phyloP scores from a whole-genome alignment of 2,888 invertebrate genomes.

The Lasioglossum villosulum region DNA sequence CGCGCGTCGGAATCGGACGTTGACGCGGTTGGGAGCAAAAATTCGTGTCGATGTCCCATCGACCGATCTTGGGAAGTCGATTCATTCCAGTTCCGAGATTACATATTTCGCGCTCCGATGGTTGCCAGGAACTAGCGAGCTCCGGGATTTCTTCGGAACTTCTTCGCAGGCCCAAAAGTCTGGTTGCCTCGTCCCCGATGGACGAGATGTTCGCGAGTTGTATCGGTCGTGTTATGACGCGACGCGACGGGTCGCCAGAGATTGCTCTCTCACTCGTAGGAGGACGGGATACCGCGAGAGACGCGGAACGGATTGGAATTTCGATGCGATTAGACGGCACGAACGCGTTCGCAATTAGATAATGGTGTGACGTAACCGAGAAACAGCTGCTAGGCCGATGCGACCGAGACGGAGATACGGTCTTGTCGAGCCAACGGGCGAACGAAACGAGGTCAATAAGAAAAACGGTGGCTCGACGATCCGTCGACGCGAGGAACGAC shows the following conservation, averaged over 20 bases:
- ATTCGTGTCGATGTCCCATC: background rate
- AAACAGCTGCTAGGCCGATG: slow-evolving; percentile 52
- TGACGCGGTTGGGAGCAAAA: background rate
- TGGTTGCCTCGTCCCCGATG: too few relatives aligned
- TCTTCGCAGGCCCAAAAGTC: background rate
- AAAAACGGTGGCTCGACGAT: slow-evolving; percentile 52
- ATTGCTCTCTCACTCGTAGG: background rate
- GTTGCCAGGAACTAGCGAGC: background rate
- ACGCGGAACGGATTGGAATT: slow-evolving; percentile 22
- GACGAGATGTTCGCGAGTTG: background rate
- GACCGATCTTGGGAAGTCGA: background rate
- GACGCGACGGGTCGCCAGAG: background rate
- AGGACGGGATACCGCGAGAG: background rate
- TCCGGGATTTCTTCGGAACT: too few relatives aligned
- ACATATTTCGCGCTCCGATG: background rate
- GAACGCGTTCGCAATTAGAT: slow-evolving; percentile 62
- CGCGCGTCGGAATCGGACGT: background rate
- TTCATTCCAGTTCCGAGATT: too few relatives aligned
- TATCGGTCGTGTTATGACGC: background rate
- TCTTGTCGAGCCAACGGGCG: slow-evolving; percentile 19
- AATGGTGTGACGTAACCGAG: slow-evolving; percentile 64
- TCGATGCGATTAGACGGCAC: slow-evolving; percentile 52
- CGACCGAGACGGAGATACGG: slow-evolving; percentile 36
- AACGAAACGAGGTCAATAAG: slow-evolving; percentile 68
- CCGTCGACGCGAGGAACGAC: slow-evolving; percentile 15